Evolutionary conservation across 2,113 vertebrate species (phyloP), one percentile per base, ranked within the genome.

Genomic region (Telmatochromis sp.): DNA sequence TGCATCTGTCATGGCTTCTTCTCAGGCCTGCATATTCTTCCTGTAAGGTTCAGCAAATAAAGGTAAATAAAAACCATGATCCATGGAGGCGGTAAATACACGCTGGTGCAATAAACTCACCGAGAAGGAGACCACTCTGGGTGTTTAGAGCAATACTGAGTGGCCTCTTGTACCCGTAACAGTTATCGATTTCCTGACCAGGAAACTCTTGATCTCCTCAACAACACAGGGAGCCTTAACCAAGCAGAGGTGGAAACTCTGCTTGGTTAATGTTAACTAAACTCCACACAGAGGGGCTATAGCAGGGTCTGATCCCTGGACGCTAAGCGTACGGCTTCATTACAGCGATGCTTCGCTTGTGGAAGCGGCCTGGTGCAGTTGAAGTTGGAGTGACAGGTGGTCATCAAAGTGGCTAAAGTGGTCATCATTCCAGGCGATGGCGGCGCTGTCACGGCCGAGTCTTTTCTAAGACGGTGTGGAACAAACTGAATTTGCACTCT

Each of bases 1-100:
- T 53, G 68, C 31, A 14, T 86, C 40, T 57, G 17, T 94, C 96
- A 92, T 95, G 50, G 57, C 12, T 85, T 92, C 95, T 40, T 83
- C 47, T 68, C 65, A 54, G 2, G 42, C 21, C 23, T 63, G 40
- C 68, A 17, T 26, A 45, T 28, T 47, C 14, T 45, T 17, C 40
- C 40, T 47, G 40, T 11, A 26, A 73, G 68, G 21, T 73, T 73
- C 40, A 45, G 23, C 68, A 73, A 45, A 15, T 45, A 45, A 42
- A 73, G 37, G 68, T 73, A 9, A 45, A 73, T 45, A 45, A 45
- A 45, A 26, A 73, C 37, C 21, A 17, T 10, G 40, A 47, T 28
- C 40, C 40, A 28, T 47, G 40, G 21, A 75, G 14, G 40, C 14
- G 0, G 23, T 28, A 75, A 47, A 10, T 47, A 47, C 23, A 45